Evolutionary conservation across 1,140 invertebrate species (phyloP), one percentile per base, ranked within the genome.

Genomic region (Tenebrio molitor): DNA sequence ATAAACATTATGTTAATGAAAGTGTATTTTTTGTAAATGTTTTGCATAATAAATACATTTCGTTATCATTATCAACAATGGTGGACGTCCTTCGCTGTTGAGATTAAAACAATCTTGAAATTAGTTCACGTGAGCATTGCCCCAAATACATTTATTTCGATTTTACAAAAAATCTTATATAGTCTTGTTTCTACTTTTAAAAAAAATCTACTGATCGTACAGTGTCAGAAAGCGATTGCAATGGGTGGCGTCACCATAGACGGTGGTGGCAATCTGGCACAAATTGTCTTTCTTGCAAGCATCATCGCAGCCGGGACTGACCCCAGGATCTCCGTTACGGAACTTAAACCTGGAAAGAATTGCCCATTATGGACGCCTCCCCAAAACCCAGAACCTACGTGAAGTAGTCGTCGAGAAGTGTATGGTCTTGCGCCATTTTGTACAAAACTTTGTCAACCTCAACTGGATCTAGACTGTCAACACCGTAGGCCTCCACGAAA

Each of bases 401-500:
- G 70, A 73, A 76, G 50, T 81, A 81, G 5, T 75, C 76, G 74
- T 67, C 79, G 50, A 44, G 77, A 71, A 58, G 73, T 36, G 44
- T 78, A 66, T 62, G 80, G 69, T 74, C 84, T 74, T n/a, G 75
- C 3, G 72, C 85, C 87, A 89, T 88, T 33, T 80, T 76, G n/a
- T 82, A 44, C 0, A 89, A 78, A 42, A 89, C 77, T n/a, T 81
- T 63, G 23, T 87, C 81, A 50, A 90, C 78, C 21, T 85, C 83
- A 1, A 76, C 68, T 0, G 87, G 83, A 2, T 83, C 82, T 0
- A 89, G 80, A 44, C 86, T 84, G 4, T 79, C 33, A 0, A 92
- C 74, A 10, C 83, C 84, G 78, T 89, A 93, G 41, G 86, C 87
- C 36, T 89, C 85, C 76, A 85, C 88, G 70, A 93, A 91, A 4